Conservation (phyloP, 2,888 invertebrate species). For the Andricus quercusramuli region DNA sequence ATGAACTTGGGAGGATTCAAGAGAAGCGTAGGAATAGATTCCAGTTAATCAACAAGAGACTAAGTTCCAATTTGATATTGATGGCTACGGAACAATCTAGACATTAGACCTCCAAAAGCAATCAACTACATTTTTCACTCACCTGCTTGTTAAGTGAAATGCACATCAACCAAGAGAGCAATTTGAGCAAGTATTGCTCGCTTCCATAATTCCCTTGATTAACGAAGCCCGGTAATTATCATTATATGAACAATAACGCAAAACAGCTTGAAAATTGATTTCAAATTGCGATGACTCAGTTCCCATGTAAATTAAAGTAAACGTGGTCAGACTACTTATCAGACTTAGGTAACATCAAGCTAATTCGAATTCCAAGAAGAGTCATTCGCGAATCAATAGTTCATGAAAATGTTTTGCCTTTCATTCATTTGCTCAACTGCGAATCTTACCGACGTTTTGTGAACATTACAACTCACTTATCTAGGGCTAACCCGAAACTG, state of each 20-base stretch:
- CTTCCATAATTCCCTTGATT: conserved; percentile 41
- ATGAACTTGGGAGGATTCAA: conserved; percentile 6
- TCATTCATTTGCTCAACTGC: no score
- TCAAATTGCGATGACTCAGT: conserved; percentile 4
- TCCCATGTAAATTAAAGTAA: background rate
- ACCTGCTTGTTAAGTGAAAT: background rate
- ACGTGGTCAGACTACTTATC: conserved; percentile 26
- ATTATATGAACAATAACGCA: conserved; percentile 29
- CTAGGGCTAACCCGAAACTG: no score
- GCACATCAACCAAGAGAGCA: conserved; percentile 40
- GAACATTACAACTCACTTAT: no score
- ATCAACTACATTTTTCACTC: conserved; percentile 32
- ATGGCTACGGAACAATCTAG: background rate
- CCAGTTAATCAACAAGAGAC: background rate
- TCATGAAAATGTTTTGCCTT: background rate
- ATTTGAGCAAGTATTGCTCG: conserved; percentile 43
- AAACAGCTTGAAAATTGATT: background rate
- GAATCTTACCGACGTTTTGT: no score
- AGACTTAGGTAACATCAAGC: background rate
- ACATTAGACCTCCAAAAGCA: conserved; percentile 42
- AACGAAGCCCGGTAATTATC: conserved; percentile 33
- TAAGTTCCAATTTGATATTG: background rate
- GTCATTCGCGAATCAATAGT: background rate
- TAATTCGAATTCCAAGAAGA: conserved; percentile 17
- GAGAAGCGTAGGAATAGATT: background rate